Evolutionary conservation across 2,113 vertebrate species (phyloP), one percentile per base, ranked within the genome.

Genomic region (Syrrhaptes paradoxus): DNA sequence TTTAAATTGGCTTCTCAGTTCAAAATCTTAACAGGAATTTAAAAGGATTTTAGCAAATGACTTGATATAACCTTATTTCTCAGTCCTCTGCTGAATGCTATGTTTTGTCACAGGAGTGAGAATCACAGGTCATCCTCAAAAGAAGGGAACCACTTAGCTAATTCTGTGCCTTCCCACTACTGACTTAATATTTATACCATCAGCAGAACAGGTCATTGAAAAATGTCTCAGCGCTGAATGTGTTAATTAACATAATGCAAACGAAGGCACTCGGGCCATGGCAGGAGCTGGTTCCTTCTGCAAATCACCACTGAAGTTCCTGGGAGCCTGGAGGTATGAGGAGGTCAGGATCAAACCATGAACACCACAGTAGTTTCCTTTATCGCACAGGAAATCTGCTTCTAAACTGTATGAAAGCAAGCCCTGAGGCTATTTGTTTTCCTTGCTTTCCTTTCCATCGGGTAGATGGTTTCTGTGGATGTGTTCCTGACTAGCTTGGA

Each of bases 371-470:
- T 25, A 83, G 75, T 80, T 94, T 84, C 25, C 65, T 63, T 90
- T 93, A 73, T 80, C 48, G 2, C 67, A 51, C 74, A 91, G 91
- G 89, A 96, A 95, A 43, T 57, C 81, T 95, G 72, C 17, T 63
- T 78, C 86, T 38, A 76, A 86, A 38, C 38, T 3, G 6, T 58
- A 76, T 0, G 43, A 62, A 76, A 96, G 58, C 66, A 93, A 90
- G 43, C 22, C 70, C 85, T 5, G 31, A 58, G 71, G 51, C 51
- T 86, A 7, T 82, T 90, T 93, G 85, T 43, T 90, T 94, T 59
- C 28, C 13, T 80, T 92, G 41, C 38, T 59, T 87, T 85, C 71
- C 62, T 95, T 77, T 62, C 66, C 85, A 36, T 5, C 0, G 18
- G 3, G 0, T 21, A 38, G 96, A 63, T 52, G 41, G 63, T 76